Evolutionary conservation across 2,888 invertebrate species (phyloP), one percentile per base, ranked within the genome.

Genomic region (Amphiduros pacificus): DNA sequence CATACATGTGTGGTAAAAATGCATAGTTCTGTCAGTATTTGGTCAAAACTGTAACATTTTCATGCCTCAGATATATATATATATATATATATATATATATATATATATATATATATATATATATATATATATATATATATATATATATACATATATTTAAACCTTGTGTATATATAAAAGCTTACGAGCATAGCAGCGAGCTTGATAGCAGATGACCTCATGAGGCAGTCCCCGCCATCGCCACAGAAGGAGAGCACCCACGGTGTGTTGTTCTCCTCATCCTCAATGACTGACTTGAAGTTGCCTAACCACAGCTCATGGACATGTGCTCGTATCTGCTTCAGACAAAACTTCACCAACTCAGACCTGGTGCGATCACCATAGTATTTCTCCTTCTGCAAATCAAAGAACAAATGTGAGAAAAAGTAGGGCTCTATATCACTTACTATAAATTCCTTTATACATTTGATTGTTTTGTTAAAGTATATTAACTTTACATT

Each of bases 121-220:
- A n/a, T n/a, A n/a, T n/a, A n/a, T n/a, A n/a, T n/a, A n/a, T n/a
- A n/a, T n/a, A n/a, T n/a, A n/a, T n/a, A n/a, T n/a, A n/a, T n/a
- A n/a, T n/a, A n/a, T n/a, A n/a, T n/a, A n/a, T n/a, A n/a, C n/a
- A n/a, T n/a, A n/a, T n/a, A n/a, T n/a, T n/a, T n/a, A n/a, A n/a
- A n/a, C n/a, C n/a, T n/a, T n/a, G n/a, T n/a, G n/a, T n/a, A n/a
- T n/a, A n/a, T n/a, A n/a, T 11, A 36, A 36, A 22, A 22, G 71
- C 86, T 85, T 83, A 91, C 91, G 85, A 93, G 85, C 81, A 88
- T 89, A 55, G 89, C 89, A 53, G 91, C 88, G 36, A 92, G 83
- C 81, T 91, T 90, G 2, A 86, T 83, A 41, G 87, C 81, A 1
- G 86, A 86, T 69, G 86, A 84, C 14, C 81, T 80, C 52, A 87